phyloP scores from a whole-genome alignment of 2,888 invertebrate genomes.

The Lasioglossum villosulum region DNA sequence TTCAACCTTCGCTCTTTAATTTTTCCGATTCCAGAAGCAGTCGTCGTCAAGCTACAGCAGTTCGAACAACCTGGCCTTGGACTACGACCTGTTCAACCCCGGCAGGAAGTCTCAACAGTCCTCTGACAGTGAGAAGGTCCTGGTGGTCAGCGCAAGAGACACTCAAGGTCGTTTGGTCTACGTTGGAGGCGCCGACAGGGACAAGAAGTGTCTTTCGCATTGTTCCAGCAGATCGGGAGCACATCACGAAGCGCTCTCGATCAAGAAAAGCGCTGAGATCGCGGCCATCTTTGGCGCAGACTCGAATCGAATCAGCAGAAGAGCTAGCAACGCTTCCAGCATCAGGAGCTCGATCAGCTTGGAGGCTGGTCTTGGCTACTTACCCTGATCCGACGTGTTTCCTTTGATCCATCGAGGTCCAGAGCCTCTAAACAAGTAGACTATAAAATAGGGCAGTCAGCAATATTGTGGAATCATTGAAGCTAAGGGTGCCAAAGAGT shows the following conservation, averaged over 20 bases:
- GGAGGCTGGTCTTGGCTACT: conserved; percentile 82
- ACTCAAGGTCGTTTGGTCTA: conserved; percentile 85
- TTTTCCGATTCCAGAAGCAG: conserved; percentile 68
- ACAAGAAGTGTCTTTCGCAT: conserved; percentile 73
- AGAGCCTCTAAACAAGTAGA: neutral
- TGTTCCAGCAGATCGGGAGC: conserved; percentile 69
- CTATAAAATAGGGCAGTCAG: neutral
- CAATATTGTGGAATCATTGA: neutral
- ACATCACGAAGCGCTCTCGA: conserved; percentile 89
- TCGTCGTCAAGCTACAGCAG: conserved; percentile 82
- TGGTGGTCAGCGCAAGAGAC: conserved; percentile 85
- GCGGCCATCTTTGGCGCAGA: conserved; percentile 92
- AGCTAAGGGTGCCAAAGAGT: conserved; percentile 28
- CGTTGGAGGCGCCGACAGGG: conserved; percentile 81
- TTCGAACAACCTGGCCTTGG: conserved; percentile 89
- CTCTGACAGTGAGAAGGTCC: conserved; percentile 82
- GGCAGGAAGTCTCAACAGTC: conserved; percentile 78
- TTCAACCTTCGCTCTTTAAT: neutral
- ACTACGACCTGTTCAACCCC: conserved; percentile 89
- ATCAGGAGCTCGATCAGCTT: conserved; percentile 81
- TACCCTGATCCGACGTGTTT: conserved; percentile 74
- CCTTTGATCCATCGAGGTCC: neutral
- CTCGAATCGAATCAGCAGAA: conserved; percentile 74
- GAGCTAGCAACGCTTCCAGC: conserved; percentile 80
- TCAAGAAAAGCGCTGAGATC: conserved; percentile 95